Base-by-base conservation (phyloP, 2,888 invertebrate genomes). In the Sinodicranocentrus sp. region DNA sequence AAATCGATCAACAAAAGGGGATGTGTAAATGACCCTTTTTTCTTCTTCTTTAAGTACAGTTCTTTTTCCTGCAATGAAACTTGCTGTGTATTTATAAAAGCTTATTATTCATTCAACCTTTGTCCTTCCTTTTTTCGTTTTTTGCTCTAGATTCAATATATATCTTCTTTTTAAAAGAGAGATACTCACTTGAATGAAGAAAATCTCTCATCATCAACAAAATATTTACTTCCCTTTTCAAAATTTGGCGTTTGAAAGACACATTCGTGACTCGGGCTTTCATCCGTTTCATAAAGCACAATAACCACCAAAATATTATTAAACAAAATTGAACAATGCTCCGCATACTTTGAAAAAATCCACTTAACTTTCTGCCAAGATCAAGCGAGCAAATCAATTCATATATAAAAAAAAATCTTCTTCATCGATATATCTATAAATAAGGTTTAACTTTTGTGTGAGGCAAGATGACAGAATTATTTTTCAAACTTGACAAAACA, bases 161-260 rank as follows among this genome's bases (percentile, higher is more conserved):
- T n/a, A 76, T 76, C 65, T 65, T 48, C 57, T 76, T 68, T 23
- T 2, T 48, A 25, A 28, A 61, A 61, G 54, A 65, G 54, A 65
- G 54, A 54, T 39, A 57, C 65, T 75, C 17, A 48, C n/a, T 70
- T 67, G 43, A 67, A 48, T 33, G 26, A 48, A 19, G 13, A n/a
- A 33, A 28, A 17, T 52, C 23, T 70, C 54, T 33, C 33, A 57
- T 23, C 57, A 63, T 70, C 61, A 59, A 28, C 43, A 59, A 68
- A 78, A 70, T 28, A 23, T 59, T 39, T 44, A 68, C 57, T 67
- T 77, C 71, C 63, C 70, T 79, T 79, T 71, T 79, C 70, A 79
- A 77, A 70, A 63, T 79, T 79, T 79, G 78, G 71, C 78, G 28
- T 26, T 61, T 79, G 78, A 79, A 61, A 70, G 78, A 79, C 70